Conservation (phyloP, 2,888 invertebrate genomes). For the Orgyia antiqua region DNA sequence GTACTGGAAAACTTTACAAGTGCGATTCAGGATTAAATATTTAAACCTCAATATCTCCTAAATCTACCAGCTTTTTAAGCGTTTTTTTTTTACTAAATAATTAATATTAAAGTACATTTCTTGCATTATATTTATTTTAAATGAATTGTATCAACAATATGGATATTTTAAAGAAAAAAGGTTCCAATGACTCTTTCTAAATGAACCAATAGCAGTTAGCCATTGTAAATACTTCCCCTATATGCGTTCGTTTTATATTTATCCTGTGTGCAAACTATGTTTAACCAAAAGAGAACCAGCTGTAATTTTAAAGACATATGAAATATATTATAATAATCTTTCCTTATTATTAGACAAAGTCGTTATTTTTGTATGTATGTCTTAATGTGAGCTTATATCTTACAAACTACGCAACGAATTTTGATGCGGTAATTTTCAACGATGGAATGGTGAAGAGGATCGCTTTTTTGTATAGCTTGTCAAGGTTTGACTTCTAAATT, state of each 20-base stretch:
- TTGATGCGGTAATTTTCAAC: too few species aligned
- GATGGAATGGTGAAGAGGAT: too few species aligned
- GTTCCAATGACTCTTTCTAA: background rate
- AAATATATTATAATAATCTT: too few species aligned
- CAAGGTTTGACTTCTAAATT: too few species aligned
- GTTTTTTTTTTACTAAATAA: background rate
- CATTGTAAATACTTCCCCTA: background rate
- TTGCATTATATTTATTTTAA: background rate
- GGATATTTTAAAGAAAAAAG: background rate
- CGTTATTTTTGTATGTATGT: too few species aligned
- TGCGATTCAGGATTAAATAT: constrained; percentile 2
- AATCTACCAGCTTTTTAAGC: background rate
- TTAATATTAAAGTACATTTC: background rate
- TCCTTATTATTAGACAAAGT: too few species aligned
- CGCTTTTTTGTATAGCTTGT: too few species aligned
- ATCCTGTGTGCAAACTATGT: too few species aligned
- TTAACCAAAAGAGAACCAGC: too few species aligned
- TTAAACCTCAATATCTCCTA: background rate
- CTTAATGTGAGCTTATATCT: too few species aligned
- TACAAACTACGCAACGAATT: too few species aligned
- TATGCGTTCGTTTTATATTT: background rate
- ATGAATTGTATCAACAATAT: constrained; percentile 1
- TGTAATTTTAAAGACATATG: too few species aligned
- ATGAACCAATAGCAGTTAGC: background rate
- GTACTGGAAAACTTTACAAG: background rate